Evolutionary conservation across 2,888 invertebrate species (phyloP), one percentile per base, ranked within the genome.

Genomic region (Thyatira batis): DNA sequence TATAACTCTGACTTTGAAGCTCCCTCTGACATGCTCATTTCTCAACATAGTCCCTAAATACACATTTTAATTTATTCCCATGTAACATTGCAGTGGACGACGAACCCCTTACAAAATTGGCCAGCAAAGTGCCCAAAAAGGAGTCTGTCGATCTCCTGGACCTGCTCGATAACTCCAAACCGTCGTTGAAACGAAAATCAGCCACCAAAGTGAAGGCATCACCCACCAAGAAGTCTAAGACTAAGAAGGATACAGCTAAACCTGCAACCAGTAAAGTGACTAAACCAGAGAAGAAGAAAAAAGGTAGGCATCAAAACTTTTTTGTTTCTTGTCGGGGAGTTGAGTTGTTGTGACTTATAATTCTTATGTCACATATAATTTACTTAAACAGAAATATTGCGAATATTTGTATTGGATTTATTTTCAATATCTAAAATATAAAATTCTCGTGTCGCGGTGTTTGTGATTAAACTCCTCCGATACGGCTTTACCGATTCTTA

Each of bases 51-150:
- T n/a, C 13, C 9, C 20, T 33, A 20, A n/a, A 13, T 49, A n/a
- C 11, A 28, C 27, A 25, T 20, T 49, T 49, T 57, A 3, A 39
- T 20, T 85, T 81, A n/a, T n/a, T n/a, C n/a, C n/a, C n/a, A n/a
- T n/a, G n/a, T n/a, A n/a, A n/a, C n/a, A n/a, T n/a, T n/a, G n/a
- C 75, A 92, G 91, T 90, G 53, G 91, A 92, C 57, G 84, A 92
- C 60, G 78, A 89, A 58, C 91, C 91, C 0, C 72, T 92, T 10
- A 89, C 84, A 28, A 86, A 80, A 52, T 63, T 91, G 23, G 91
- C 89, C 0, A 84, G 73, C 43, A 89, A 85, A 76, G 67, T 84
- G 27, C 89, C 90, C 46, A 91, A 91, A 67, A 89, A 87, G 63
- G 91, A 90, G 46, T 62, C 82, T 0, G 83, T 85, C 0, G 87